Percentiles rank a stretch among this genome's conserved stretches.
Conservation (phyloP, 2,888 invertebrate genomes). For the Craniophora ligustri region DNA sequence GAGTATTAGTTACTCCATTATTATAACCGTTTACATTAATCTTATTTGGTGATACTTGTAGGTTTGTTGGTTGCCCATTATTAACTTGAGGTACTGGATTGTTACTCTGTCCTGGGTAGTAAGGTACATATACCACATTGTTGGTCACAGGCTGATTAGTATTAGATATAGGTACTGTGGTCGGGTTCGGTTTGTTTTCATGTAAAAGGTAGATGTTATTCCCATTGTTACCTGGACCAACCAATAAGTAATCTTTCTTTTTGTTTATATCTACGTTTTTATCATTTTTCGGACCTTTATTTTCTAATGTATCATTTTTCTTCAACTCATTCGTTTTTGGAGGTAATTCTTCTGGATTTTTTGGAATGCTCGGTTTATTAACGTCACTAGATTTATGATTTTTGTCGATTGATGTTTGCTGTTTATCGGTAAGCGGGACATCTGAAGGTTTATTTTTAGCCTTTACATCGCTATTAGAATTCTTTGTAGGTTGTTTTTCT, state of each 20-base stretch:
- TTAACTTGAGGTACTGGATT: constrained; percentile 31
- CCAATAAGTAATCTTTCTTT: constrained; percentile 42
- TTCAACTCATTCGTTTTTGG: constrained; percentile 32
- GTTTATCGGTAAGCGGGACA: background rate
- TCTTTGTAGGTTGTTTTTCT: background rate
- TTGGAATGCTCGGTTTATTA: background rate
- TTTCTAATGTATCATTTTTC: constrained; percentile 1
- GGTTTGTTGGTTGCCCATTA: constrained; percentile 25
- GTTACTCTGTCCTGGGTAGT: constrained; percentile 28
- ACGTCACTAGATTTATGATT: background rate
- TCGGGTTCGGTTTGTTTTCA: constrained; percentile 37
- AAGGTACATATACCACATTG: constrained; percentile 36
- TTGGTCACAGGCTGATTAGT: constrained; percentile 22
- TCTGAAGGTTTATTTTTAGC: background rate
- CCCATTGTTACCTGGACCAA: constrained; percentile 30
- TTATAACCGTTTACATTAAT: constrained; percentile 14
- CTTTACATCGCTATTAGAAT: background rate
- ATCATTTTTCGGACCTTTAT: background rate
- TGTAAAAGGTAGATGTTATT: constrained; percentile 43
- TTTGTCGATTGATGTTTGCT: background rate
- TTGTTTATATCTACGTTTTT: constrained; percentile 10
- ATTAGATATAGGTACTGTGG: constrained; percentile 5
- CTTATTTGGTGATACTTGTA: constrained; percentile 21
- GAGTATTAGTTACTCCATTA: constrained; percentile 4
- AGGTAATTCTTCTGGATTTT: background rate